Percentiles rank a stretch among this genome's conserved stretches.
These are phyloP conservation scores for Epinephelus awoara DNA, from an alignment of 2,797 vertebrate species.

Conservation along the genomic window DNA sequence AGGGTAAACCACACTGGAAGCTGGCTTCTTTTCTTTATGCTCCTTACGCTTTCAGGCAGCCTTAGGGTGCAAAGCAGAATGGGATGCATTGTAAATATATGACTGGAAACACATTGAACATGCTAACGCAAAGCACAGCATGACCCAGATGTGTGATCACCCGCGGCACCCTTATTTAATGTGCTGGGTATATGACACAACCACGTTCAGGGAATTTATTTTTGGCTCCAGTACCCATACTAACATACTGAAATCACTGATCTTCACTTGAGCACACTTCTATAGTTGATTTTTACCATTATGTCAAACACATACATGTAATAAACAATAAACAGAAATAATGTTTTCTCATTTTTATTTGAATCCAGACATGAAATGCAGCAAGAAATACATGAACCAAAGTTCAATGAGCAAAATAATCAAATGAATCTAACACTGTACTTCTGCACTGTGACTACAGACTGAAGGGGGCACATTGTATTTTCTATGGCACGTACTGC, in stretches of 20 bases:
- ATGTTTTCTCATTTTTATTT: constrained; percentile 79
- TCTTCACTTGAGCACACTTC: constrained; percentile 36
- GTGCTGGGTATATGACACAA: no score
- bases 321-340: constrained; percentile 11
- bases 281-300: constrained; percentile 6
- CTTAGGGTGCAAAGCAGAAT: no score
- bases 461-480: constrained; percentile 29
- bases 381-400: constrained; percentile 74
- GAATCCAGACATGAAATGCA: constrained; percentile 79
- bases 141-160: no score
- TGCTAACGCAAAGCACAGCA: no score
- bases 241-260: neutral
- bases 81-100: no score
- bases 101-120: no score
- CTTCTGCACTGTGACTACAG: constrained; percentile 55
- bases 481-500: constrained; percentile 72
- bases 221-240: no score
- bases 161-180: no score
- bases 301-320: neutral
- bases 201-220: no score
- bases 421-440: constrained; percentile 61
- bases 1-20: no score
- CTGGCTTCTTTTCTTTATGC: no score
- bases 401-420: constrained; percentile 67
- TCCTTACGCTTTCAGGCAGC: no score